Percentiles rank a stretch among this genome's conserved stretches.
These are phyloP conservation scores for Penaeus indicus DNA, from an alignment of 1,140 invertebrate genomes.

Conservation along the genomic window DNA sequence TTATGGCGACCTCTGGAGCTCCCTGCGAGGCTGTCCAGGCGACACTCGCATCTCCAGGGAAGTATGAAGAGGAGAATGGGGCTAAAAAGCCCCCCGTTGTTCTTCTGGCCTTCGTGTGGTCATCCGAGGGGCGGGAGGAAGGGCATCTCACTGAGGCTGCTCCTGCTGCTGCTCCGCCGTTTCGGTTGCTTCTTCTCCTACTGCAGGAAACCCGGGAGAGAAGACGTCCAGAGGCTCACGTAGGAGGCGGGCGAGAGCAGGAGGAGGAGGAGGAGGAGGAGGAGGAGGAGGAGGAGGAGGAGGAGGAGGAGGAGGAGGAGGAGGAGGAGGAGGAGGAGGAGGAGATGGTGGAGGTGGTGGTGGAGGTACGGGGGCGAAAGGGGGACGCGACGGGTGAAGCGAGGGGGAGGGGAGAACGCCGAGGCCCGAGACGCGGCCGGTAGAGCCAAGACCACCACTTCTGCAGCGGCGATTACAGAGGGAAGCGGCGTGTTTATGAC, in stretches of 20 bases:
- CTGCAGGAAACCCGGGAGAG: too few species aligned
- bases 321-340: constrained; percentile 39
- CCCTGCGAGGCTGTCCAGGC: constrained; percentile 2
- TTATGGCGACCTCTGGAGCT: constrained; percentile 57
- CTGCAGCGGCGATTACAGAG: constrained; percentile 47
- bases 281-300: constrained; percentile 22
- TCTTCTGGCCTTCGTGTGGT: too few species aligned
- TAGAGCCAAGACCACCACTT: constrained; percentile 31
- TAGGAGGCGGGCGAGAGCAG: constrained; percentile 23
- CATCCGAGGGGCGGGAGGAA: too few species aligned
- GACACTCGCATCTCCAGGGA: too few species aligned
- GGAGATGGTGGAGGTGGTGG: constrained; percentile 2
- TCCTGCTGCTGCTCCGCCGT: too few species aligned
- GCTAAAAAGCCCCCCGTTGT: too few species aligned
- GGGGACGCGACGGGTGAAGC: neutral
- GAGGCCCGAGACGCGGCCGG: neutral
- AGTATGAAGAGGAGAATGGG: too few species aligned
- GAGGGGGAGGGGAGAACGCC: neutral
- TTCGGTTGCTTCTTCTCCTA: too few species aligned
- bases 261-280: constrained; percentile 28
- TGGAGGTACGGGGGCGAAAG: constrained; percentile 28
- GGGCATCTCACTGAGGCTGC: too few species aligned
- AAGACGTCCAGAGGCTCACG: too few species aligned
- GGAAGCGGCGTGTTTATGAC: constrained; percentile 54
- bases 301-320: constrained; percentile 44